phyloP scores from a whole-genome alignment of 2,888 invertebrate genomes.

The Gastrophysa polygoni region DNA sequence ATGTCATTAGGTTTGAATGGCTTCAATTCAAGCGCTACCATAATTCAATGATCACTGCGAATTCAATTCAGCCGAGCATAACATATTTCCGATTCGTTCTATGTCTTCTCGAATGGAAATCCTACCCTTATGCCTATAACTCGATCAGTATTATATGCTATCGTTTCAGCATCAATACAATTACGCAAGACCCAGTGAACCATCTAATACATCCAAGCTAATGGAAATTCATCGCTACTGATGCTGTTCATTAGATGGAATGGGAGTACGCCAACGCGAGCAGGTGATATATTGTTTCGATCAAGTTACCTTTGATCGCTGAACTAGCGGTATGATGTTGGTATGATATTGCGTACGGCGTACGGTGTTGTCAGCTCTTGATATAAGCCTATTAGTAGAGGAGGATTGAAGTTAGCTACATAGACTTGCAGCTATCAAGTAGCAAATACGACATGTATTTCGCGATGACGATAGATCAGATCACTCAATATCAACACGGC shows the following conservation, averaged over 20 bases:
- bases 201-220: slow-evolving; percentile 16
- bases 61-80: background rate
- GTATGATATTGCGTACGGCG: too few relatives aligned
- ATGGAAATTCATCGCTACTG: slow-evolving; percentile 18
- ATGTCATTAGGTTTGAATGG: too few relatives aligned
- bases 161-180: slow-evolving; percentile 16
- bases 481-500: too few relatives aligned
- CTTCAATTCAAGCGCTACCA: too few relatives aligned
- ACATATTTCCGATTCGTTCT: background rate
- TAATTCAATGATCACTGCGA: too few relatives aligned
- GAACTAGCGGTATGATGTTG: background rate
- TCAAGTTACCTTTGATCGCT: slow-evolving; percentile 18
- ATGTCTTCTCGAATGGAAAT: background rate
- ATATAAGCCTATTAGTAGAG: too few relatives aligned
- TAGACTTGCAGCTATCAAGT: too few relatives aligned
- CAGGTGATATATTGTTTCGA: slow-evolving; percentile 20
- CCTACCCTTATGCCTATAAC: background rate
- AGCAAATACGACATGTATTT: too few relatives aligned
- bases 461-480: too few relatives aligned
- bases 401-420: too few relatives aligned
- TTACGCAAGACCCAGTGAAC: slow-evolving; percentile 12
- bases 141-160: background rate
- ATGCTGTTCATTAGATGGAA: slow-evolving; percentile 18
- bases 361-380: too few relatives aligned
- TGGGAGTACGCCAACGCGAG: background rate